These are phyloP conservation scores for Merodon equestris DNA, from an alignment of 2,888 invertebrate species.

Conservation along the genomic window DNA sequence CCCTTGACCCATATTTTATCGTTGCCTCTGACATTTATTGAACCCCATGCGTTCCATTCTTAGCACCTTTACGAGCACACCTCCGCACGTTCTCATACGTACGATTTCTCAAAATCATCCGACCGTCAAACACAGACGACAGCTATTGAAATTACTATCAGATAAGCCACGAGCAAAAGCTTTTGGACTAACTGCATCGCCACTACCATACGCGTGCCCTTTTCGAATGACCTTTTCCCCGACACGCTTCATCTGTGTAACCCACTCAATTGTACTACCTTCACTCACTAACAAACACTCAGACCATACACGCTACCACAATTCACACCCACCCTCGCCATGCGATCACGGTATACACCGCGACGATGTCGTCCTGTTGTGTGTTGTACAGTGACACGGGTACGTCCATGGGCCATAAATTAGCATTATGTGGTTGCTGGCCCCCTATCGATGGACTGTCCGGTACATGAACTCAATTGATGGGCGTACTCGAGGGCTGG, in stretches of 20 bases:
- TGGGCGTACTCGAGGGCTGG: slow-evolving; percentile 34
- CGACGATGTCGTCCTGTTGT: slow-evolving; percentile 43
- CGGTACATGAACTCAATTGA: slow-evolving; percentile 33
- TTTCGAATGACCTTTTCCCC: slow-evolving; percentile 42
- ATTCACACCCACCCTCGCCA: background rate
- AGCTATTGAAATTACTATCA: slow-evolving; percentile 12
- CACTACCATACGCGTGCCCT: slow-evolving; percentile 30
- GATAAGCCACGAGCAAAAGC: slow-evolving; percentile 6
- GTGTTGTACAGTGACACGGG: slow-evolving; percentile 12
- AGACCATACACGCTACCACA: slow-evolving; percentile 27
- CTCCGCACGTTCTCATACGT: too few species aligned
- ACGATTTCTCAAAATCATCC: too few species aligned
- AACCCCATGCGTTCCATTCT: too few species aligned
- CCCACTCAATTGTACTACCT: slow-evolving; percentile 30
- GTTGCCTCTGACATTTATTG: too few species aligned
- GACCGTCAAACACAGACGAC: slow-evolving; percentile 12
- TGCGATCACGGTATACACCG: slow-evolving; percentile 24
- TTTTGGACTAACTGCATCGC: background rate
- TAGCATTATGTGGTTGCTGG: slow-evolving; percentile 49
- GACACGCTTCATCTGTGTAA: slow-evolving; percentile 6
- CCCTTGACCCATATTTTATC: too few species aligned
- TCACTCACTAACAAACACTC: slow-evolving; percentile 61
- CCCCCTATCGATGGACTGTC: slow-evolving; percentile 42
- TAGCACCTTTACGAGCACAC: too few species aligned
- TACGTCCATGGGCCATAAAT: slow-evolving; percentile 50